Percentiles rank a stretch among this genome's conserved stretches.
Conservation (phyloP, 2,797 vertebrate genomes). For the Discoglossus pictus region DNA sequence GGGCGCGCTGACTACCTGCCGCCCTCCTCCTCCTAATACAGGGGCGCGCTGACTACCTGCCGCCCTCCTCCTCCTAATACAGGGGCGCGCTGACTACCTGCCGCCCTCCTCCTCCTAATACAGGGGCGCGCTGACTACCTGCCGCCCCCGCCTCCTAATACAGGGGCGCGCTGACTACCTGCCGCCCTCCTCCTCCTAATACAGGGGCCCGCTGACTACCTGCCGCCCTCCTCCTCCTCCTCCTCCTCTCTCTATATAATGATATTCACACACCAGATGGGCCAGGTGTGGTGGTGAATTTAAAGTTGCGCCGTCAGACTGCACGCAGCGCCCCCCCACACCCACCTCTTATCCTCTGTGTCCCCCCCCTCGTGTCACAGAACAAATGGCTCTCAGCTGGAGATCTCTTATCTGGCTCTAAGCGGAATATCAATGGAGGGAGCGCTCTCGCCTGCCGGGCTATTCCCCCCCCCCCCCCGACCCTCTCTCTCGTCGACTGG, state of each 20-base stretch:
- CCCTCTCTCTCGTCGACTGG: too few species aligned
- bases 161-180: neutral
- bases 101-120: neutral
- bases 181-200: neutral
- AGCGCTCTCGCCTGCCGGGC: too few species aligned
- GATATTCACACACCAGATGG: neutral
- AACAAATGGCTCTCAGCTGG: slow-evolving; percentile 24
- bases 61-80: too few species aligned
- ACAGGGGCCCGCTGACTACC: too few species aligned
- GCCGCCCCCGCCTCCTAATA: too few species aligned
- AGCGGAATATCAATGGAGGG: too few species aligned
- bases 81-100: neutral
- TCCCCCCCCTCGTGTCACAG: neutral
- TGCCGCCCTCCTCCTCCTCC: neutral
- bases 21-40: neutral
- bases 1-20: neutral
- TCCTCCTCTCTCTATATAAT: neutral
- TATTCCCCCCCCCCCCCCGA: too few species aligned
- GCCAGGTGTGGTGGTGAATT: slow-evolving; percentile 1
- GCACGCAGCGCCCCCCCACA: too few species aligned
- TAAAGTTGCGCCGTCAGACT: neutral
- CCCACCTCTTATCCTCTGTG: too few species aligned
- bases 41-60: too few species aligned
- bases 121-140: slow-evolving; percentile 44
- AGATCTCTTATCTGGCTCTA: neutral